A percentile compares a stretch with the other conserved stretches of the same genome.
phyloP scores from a whole-genome alignment of 1,140 invertebrate species.

The Xylocopa sonorina region DNA sequence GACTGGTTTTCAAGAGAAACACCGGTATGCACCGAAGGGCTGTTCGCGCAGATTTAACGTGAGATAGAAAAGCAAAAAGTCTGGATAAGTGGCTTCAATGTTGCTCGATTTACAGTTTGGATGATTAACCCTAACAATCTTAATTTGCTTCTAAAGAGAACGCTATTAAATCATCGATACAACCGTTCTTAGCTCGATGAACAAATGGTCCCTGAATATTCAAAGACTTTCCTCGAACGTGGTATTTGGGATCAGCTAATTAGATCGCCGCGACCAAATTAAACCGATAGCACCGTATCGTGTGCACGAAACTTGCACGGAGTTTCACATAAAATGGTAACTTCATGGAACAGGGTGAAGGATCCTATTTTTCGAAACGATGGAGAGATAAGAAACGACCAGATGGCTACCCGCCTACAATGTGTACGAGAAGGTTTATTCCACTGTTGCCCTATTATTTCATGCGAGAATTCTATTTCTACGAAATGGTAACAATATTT shows the following conservation, averaged over 20 bases:
- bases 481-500: not conserved
- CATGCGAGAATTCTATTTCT: not conserved
- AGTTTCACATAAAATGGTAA: not conserved
- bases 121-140: too few species aligned
- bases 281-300: not conserved
- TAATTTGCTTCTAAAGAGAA: too few species aligned
- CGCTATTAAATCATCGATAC: too few species aligned
- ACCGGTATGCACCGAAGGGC: too few species aligned
- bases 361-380: not conserved
- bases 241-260: not conserved
- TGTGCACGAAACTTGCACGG: not conserved
- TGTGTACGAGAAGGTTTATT: not conserved
- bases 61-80: not conserved
- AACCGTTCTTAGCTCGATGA: not conserved
- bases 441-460: not conserved
- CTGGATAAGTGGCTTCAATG: not conserved
- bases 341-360: too few species aligned
- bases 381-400: not conserved
- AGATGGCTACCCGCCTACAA: not conserved
- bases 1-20: conserved; percentile 8
- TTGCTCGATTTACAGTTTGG: not conserved
- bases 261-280: not conserved
- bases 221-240: not conserved
- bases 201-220: not conserved
- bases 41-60: not conserved